Base-by-base conservation (phyloP, 2,888 invertebrate genomes). In the Piscicola geometra region DNA sequence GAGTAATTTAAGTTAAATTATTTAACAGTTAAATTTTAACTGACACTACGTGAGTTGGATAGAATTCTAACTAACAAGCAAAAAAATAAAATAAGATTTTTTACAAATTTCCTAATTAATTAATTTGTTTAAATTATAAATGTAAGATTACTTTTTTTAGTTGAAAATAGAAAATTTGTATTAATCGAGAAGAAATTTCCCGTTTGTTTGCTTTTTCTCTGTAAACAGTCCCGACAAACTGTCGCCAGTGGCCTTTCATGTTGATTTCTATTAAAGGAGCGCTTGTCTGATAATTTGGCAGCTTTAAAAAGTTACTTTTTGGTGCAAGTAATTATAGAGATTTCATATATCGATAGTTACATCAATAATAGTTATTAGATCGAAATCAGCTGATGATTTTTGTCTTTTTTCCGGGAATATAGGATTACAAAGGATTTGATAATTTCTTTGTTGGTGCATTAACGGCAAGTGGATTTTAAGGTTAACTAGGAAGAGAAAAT, bases 201-300 rank as follows among this genome's bases (percentile, higher is more conserved):
- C 25, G 60, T 25, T 56, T 56, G 60, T 56, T 25, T 56, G 60
- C 60, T 56, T 56, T 56, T 56, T 56, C n/a, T 56, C 60, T 18
- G 60, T 56, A 56, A 56, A 56, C 60, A 56, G 21, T 56, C 60
- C 60, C 60, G 60, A 56, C 60, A 56, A 56, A 56, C 60, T 56
- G 60, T 56, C 60, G 60, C 60, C 60, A 56, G 60, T 56, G 3
- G 60, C n/a, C 60, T 56, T 56, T 56, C 60, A 56, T 56, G 60
- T 56, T 56, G 60, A 56, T 56, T 56, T 56, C n/a, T 18, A 56
- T 56, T 56, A 56, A 56, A 56, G n/a, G 9, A 5, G 60, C n/a
- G 12, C n/a, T 56, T 25, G 5, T 56, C 60, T 56, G 9, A 56
- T 18, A 18, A 18, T 56, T n/a, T 25, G 9, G n/a, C 60, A 25